These are phyloP conservation scores for Dicyrtomina minuta DNA, from an alignment of 2,888 invertebrate genomes.

Conservation along the genomic window DNA sequence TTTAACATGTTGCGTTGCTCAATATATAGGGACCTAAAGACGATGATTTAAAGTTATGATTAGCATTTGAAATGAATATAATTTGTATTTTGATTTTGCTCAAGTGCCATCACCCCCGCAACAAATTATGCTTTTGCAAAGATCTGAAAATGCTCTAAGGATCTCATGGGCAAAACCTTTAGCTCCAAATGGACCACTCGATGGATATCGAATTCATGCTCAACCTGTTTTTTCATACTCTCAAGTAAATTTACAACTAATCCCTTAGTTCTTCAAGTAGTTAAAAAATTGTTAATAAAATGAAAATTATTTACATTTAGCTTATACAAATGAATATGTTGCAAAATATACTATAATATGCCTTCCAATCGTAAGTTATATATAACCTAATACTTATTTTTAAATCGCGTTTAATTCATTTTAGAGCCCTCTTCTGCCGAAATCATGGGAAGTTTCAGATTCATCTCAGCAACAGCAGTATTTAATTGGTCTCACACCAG, in stretches of 20 bases:
- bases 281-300: background rate
- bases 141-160: conserved; percentile 65
- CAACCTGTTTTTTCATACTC: conserved; percentile 55
- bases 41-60: too few relatives aligned
- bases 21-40: too few relatives aligned
- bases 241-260: conserved; percentile 15
- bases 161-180: conserved; percentile 60
- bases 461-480: conserved; percentile 41
- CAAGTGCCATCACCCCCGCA: conserved; percentile 73
- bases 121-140: conserved; percentile 62
- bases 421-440: conserved; percentile 10
- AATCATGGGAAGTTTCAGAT: conserved; percentile 45
- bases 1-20: too few relatives aligned
- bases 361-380: background rate
- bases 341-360: background rate
- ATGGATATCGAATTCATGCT: conserved; percentile 58
- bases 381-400: background rate
- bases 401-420: background rate
- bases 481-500: conserved; percentile 66
- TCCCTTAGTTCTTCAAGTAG: background rate
- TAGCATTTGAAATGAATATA: too few relatives aligned
- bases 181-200: conserved; percentile 59
- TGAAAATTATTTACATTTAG: too few relatives aligned
- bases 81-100: too few relatives aligned
- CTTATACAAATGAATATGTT: background rate